Evolutionary conservation across 2,797 vertebrate genomes (phyloP).

Genomic region (Paramormyrops hopkinsi): DNA sequence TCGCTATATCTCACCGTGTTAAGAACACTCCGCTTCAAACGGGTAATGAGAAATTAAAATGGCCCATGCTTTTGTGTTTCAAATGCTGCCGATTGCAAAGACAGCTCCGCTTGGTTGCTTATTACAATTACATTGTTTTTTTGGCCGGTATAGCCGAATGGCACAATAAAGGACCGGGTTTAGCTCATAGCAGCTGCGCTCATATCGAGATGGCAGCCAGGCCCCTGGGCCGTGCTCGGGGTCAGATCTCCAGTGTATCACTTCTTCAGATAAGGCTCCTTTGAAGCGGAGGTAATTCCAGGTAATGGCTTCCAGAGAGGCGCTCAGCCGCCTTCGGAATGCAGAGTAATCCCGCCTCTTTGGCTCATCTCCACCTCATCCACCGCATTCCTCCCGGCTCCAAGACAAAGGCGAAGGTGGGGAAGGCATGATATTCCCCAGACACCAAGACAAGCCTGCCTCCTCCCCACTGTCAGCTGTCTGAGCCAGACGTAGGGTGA

Average conservation of each 20-base stretch:
- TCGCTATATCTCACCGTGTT: slow-evolving; percentile 2
- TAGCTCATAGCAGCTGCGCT: neutral
- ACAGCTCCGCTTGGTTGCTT: neutral
- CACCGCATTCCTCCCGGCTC: neutral
- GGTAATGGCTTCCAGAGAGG: slow-evolving; percentile 59
- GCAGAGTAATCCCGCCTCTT: slow-evolving; percentile 41
- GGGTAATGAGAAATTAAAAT: neutral
- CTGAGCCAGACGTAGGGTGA: neutral
- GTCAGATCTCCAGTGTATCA: slow-evolving; percentile 1
- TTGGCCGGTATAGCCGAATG: neutral
- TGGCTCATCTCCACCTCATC: neutral
- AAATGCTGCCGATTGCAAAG: neutral
- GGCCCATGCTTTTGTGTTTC: neutral
- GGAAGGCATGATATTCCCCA: neutral
- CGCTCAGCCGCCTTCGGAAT: slow-evolving; percentile 44
- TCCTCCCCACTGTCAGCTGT: neutral
- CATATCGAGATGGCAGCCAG: slow-evolving; percentile 4
- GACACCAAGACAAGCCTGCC: neutral
- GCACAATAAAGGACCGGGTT: neutral
- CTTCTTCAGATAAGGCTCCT: slow-evolving; percentile 28
- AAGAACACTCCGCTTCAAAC: slow-evolving; percentile 8
- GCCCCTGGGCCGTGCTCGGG: neutral
- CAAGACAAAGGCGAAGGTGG: neutral
- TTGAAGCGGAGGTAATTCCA: slow-evolving; percentile 45
- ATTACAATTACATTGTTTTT: neutral